Base-by-base conservation (phyloP, 2,888 invertebrate genomes). In the Parnassius apollo region DNA sequence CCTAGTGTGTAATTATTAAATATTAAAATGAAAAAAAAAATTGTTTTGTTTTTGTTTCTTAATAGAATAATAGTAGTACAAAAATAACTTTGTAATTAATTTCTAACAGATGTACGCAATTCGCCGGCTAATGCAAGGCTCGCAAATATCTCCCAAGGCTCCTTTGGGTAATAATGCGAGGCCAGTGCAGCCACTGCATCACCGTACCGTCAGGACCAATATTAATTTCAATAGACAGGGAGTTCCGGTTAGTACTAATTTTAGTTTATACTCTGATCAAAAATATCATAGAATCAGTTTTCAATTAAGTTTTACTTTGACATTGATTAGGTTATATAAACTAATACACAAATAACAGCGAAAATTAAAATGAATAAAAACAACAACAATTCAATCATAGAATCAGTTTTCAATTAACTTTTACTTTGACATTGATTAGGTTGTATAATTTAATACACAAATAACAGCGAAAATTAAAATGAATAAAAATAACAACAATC, bases 201-300 rank as follows among this genome's bases (percentile, higher is more conserved):
- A 98, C 83, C 94, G 99, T 81, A 97, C 98, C 63, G 95, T 99
- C 80, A 94, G 99, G 80, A 99, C 99, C 74, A 99, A 99, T 88
- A 99, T 99, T 86, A 98, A 99, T 93, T 98, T 98, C 92, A 95
- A 94, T 87, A 95, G 95, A 61, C 87, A 86, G 68, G 86, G 88
- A 46, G 62, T 80, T 57, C 90, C 86, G 82, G 91, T 91, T 71
- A 68, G 73, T 70, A 57, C 66, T 9, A 42, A 44, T 52, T 35
- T 2, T 35, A 4, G 4, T 2, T 12, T 42, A 25, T 2, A 25
- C 25, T 25, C 25, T 25, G 25, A 25, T 25, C 25, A 2, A 2
- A 25, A 25, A 25, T 35, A 35, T 35, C 7, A 4, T 35, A 35
- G 35, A 35, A 35, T 35, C 35, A 35, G 35, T 35, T 35, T 35